Evolutionary conservation across 2,797 vertebrate species (phyloP), one percentile per base, ranked within the genome.

Genomic region (Oceanodroma leucorhoa): DNA sequence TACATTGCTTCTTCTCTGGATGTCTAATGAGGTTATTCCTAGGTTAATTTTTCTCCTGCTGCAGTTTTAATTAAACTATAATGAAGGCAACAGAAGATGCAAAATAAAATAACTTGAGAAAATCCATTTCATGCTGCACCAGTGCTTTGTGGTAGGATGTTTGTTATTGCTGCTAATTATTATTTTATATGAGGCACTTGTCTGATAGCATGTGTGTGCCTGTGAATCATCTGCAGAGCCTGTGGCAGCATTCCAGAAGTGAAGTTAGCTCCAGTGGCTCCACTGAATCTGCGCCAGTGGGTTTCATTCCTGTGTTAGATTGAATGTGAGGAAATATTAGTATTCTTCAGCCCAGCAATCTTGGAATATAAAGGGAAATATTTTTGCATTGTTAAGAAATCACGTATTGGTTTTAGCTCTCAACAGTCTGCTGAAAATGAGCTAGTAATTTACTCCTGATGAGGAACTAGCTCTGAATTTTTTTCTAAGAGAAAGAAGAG

Each of bases 1-100:
- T 75, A 66, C 61, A n/a, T 60, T 84, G 51, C 81, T 87, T 4
- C 77, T 91, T 66, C 77, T 89, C 71, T 58, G 71, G 20, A 38
- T 91, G 34, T 72, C 53, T 94, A 69, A 90, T 90, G 90, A 87
- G 91, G 87, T 94, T 93, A 69, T 78, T 87, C 51, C 83, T 65
- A 54, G 88, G 72, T 95, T 92, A 83, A 86, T 83, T 89, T 93
- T 83, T 87, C 90, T 93, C 64, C 43, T 19, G 57, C 30, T 95
- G 81, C 69, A 69, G 50, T 29, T 75, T 85, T 94, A 94, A 96
- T 97, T 95, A 92, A 89, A 93, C 85, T 64, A 29, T 61, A 78
- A 87, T 85, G 72, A 91, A 80, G 75, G 43, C 53, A 91, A 48
- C 45, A 87, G 50, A 87, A 86, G 58, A 43, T 54, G 51, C 64